Evolutionary conservation across 1,140 invertebrate species (phyloP), one percentile per base, ranked within the genome.

Genomic region (Drosophila repletoides): DNA sequence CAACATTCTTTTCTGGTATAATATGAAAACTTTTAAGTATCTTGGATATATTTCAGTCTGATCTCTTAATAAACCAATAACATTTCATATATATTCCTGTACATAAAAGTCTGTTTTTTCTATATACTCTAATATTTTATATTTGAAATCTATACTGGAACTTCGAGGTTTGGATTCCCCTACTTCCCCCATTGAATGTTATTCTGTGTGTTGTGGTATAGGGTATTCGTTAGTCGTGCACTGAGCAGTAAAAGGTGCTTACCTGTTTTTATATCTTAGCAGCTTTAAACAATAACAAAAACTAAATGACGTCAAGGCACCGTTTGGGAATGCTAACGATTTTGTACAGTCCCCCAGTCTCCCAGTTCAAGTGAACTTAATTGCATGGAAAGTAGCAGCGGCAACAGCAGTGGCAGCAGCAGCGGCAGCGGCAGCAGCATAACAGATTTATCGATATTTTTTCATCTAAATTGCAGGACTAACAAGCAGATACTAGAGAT

Each of bases 261-360:
- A 41, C 12, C 43, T 41, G 43, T 41, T 59, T 45, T 22, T 15
- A 10, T 46, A 46, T 46, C 22, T 9, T 31, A 24, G 33, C 43
- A 21, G 33, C 41, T 38, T 41, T 31, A 29, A 21, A 41, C 19
- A 65, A 65, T 40, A 40, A 46, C 33, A 31, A 2, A 28, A 2
- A 28, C 12, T 14, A 53, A 28, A 9, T 64, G 60, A 63, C 59
- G 59, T 63, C 60, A 56, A 56, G 38, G 2, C 33, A 12, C 3
- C 24, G 10, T 12, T 40, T 15, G 43, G 15, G 31, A 55, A 26
- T 55, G 9, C 28, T 21, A 48, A 31, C 28, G 36, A 61, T 63
- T 43, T 29, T 46, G 63, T 48, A 49, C 45, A 56, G 53, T 56
- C 53, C n/a, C n/a, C n/a, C n/a, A n/a, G n/a, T n/a, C n/a, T 12